A percentile compares a stretch with the other conserved stretches of the same genome.
These are phyloP conservation scores for Nasua narica DNA, from an alignment of 2,797 vertebrate genomes.

Conservation along the genomic window DNA sequence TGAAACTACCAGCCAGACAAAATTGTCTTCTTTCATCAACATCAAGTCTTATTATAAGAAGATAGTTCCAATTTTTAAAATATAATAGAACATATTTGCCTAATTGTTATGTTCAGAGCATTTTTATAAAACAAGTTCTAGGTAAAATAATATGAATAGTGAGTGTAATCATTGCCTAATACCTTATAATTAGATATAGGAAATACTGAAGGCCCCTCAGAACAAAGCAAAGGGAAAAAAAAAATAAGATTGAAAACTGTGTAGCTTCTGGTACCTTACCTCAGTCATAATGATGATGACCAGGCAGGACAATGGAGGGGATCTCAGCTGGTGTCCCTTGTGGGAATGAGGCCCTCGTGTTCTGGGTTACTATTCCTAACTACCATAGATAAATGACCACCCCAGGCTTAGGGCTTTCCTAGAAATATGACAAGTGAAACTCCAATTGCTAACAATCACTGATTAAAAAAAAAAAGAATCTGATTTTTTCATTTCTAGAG, in stretches of 20 bases:
- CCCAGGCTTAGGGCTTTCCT: neutral
- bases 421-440: neutral
- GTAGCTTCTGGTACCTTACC: neutral
- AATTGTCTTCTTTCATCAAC: conserved; percentile 32
- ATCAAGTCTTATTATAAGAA: conserved; percentile 21
- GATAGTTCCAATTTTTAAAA: conserved; percentile 29
- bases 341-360: neutral
- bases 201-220: neutral
- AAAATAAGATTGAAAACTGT: neutral
- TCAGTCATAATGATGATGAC: neutral
- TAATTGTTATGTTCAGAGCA: neutral
- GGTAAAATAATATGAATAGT: neutral
- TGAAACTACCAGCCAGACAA: conserved; percentile 9
- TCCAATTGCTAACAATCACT: neutral
- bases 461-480: neutral
- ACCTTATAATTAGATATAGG: neutral
- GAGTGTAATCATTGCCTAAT: neutral
- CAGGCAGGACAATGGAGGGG: neutral
- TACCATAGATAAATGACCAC: neutral
- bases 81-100: neutral
- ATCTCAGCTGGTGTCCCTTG: neutral
- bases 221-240: neutral
- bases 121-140: conserved; percentile 13
- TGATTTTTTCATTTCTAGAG: neutral
- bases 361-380: neutral